Evolutionary conservation across 2,888 invertebrate genomes (phyloP).

Genomic region (Habroteleia sp.): DNA sequence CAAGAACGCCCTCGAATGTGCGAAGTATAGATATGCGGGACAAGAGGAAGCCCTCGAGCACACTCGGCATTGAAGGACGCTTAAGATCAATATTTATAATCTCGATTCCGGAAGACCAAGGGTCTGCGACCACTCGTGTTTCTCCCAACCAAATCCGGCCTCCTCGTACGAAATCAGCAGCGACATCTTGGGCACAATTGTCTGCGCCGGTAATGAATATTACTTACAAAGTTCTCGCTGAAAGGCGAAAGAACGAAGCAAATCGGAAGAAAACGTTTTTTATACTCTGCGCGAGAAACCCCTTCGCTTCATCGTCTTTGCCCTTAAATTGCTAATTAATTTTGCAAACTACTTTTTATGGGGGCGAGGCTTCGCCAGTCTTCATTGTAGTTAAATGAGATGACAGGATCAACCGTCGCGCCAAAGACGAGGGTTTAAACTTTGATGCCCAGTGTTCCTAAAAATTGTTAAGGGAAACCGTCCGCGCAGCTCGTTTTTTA

Average conservation of each 20-base stretch:
- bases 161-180: slow-evolving; percentile 40
- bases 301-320: slow-evolving; percentile 34
- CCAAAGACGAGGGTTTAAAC: slow-evolving; percentile 28
- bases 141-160: slow-evolving; percentile 67
- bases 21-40: slow-evolving; percentile 76
- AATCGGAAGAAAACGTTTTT: slow-evolving; percentile 29
- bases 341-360: slow-evolving; percentile 52
- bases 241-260: slow-evolving; percentile 14
- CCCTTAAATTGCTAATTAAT: slow-evolving; percentile 57
- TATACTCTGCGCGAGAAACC: slow-evolving; percentile 12
- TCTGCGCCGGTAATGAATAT: slow-evolving; percentile 61
- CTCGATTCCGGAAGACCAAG: slow-evolving; percentile 75
- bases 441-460: slow-evolving; percentile 26
- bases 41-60: slow-evolving; percentile 76
- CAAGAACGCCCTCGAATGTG: slow-evolving; percentile 72
- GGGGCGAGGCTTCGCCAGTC: slow-evolving; percentile 15
- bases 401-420: slow-evolving; percentile 37
- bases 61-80: slow-evolving; percentile 77
- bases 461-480: slow-evolving; percentile 24
- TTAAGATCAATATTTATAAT: slow-evolving; percentile 80
- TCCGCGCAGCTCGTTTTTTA: background rate
- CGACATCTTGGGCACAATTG: slow-evolving; percentile 48
- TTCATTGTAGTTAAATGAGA: slow-evolving; percentile 35
- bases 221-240: slow-evolving; percentile 51
- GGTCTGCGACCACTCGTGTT: slow-evolving; percentile 69